These are phyloP conservation scores for Acanthoscelides obtectus DNA, from an alignment of 2,888 invertebrate genomes.

Conservation along the genomic window DNA sequence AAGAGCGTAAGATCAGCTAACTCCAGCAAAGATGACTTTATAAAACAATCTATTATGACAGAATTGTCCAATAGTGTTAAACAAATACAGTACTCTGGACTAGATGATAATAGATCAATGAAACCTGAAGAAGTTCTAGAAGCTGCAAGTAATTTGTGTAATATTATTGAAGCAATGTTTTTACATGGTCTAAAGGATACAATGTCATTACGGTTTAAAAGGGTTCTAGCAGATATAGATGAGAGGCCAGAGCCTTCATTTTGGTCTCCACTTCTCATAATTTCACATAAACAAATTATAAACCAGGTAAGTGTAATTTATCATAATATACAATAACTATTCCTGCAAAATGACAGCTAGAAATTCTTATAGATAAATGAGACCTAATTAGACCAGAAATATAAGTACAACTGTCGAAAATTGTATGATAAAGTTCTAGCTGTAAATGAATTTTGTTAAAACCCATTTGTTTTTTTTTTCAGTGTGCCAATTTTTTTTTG, in stretches of 20 bases:
- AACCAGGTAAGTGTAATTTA: constrained; percentile 53
- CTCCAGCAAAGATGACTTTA: constrained; percentile 42
- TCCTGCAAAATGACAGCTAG: no score
- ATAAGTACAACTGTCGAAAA: no score
- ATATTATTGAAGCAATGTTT: constrained; percentile 82
- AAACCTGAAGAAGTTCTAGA: constrained; percentile 61
- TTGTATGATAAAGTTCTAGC: no score
- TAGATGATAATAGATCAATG: constrained; percentile 47
- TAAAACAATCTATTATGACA: constrained; percentile 65
- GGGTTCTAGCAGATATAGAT: constrained; percentile 67
- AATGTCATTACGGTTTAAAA: constrained; percentile 71
- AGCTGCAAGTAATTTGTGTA: constrained; percentile 74
- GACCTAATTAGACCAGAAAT: no score
- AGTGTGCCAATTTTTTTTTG: no score
- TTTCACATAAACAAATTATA: constrained; percentile 85
- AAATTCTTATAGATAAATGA: no score
- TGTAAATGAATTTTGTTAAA: no score
- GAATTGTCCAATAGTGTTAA: constrained; percentile 73
- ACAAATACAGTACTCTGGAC: constrained; percentile 70
- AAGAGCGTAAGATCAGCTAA: constrained; percentile 35
- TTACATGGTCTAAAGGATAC: constrained; percentile 87
- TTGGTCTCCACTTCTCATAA: constrained; percentile 80
- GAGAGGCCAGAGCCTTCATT: constrained; percentile 78
- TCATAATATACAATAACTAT: no score
- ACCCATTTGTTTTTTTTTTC: no score